A percentile compares a stretch with the other conserved stretches of the same genome.
phyloP scores from a whole-genome alignment of 2,888 invertebrate genomes.

The Lordiphosa andalusiaca region DNA sequence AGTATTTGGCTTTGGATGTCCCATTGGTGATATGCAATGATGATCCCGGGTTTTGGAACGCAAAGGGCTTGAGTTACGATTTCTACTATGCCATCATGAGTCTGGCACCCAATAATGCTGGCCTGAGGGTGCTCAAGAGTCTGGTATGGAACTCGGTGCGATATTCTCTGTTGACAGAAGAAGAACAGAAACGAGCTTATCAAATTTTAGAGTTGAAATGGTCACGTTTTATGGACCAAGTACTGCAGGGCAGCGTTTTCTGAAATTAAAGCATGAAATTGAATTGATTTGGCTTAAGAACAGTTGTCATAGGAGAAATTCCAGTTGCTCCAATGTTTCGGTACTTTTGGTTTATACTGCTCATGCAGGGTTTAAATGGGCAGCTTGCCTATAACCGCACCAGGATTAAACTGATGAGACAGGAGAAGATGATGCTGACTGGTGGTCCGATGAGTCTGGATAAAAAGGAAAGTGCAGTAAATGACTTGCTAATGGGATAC shows the following conservation, averaged over 20 bases:
- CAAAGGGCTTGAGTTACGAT: conserved; percentile 84
- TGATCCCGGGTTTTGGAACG: conserved; percentile 85
- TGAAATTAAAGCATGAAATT: conserved; percentile 19
- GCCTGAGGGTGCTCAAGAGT: conserved; percentile 83
- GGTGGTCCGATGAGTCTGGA: too few species aligned
- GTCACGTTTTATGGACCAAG: conserved; percentile 71
- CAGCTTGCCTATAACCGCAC: too few species aligned
- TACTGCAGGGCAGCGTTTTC: conserved; percentile 63
- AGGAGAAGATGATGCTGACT: too few species aligned
- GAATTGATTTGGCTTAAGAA: background rate
- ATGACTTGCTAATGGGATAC: too few species aligned
- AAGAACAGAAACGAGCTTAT: conserved; percentile 61
- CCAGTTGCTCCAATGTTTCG: too few species aligned
- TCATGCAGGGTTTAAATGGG: too few species aligned
- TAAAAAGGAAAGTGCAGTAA: too few species aligned
- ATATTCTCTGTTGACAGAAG: conserved; percentile 65
- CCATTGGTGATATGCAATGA: conserved; percentile 85
- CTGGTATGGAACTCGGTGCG: conserved; percentile 84
- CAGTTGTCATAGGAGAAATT: too few species aligned
- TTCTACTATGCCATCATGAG: conserved; percentile 86
- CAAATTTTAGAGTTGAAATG: conserved; percentile 64
- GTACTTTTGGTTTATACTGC: too few species aligned
- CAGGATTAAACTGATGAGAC: too few species aligned
- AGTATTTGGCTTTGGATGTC: conserved; percentile 82
- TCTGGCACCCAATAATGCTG: conserved; percentile 82